Evolutionary conservation across 2,888 invertebrate genomes (phyloP), one percentile per base, ranked within the genome.

Genomic region (Philereme transversata): DNA sequence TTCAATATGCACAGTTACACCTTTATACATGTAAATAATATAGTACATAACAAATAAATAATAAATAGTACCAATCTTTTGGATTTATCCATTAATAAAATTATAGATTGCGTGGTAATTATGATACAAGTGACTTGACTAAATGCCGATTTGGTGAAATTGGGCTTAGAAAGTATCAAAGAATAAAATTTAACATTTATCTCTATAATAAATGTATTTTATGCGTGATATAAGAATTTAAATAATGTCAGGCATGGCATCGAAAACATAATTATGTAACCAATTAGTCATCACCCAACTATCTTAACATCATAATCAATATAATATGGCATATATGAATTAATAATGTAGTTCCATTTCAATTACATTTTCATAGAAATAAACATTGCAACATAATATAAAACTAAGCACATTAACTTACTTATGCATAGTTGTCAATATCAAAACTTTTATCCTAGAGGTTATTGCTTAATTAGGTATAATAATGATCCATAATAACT

Each of bases 1-100:
- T 89, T 90, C 86, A 87, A 90, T 91, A 91, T 90, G 91, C 91
- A 90, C 90, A 91, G 85, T 90, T 89, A 91, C 88, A 90, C 82
- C 88, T 91, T 91, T 90, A 90, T 88, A 91, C 91, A 92, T 89
- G 90, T 89, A 90, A 91, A 89, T 88, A 90, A 91, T 91, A 91
- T 88, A 87, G 90, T 89, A 91, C 89, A 92, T 87, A 90, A 88
- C 89, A 89, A 91, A 92, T 87, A 91, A 92, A 91, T 90, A 91
- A 90, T 91, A 91, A 90, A 90, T 89, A 90, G 87, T 87, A 88
- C 88, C 87, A 86, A 83, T 86, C 87, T 85, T 82, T 84, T 75
- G 84, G 87, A 87, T 87, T 87, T 83, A 87, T 86, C 82, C 84
- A 85, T 87, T 82, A 84, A 82, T 84, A 85, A 88, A 85, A 89